phyloP scores from a whole-genome alignment of 2,797 vertebrate species.

The Eulemur rubriventer region DNA sequence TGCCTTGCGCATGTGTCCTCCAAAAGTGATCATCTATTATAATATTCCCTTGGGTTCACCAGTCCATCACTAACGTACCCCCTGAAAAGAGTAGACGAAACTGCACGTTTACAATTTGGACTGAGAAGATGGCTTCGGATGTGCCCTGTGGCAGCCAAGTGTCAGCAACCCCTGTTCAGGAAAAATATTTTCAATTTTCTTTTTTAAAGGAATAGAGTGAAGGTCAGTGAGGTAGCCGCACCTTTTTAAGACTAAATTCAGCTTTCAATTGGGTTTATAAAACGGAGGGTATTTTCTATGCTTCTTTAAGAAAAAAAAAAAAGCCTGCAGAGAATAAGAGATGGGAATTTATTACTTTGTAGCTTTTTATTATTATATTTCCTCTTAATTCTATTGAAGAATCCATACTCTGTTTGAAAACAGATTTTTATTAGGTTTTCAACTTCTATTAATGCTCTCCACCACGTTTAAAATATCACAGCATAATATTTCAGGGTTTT shows the following conservation, averaged over 20 bases:
- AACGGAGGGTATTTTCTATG: not conserved
- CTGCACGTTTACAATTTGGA: not conserved
- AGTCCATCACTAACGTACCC: not conserved
- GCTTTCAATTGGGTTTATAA: conserved; percentile 2
- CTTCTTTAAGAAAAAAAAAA: not conserved
- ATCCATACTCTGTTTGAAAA: conserved; percentile 45
- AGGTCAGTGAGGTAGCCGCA: not conserved
- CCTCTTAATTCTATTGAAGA: conserved; percentile 68
- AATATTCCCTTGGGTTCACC: not conserved
- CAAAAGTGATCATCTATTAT: not conserved
- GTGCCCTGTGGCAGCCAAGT: not conserved
- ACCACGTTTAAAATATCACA: conserved; percentile 34
- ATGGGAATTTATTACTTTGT: conserved; percentile 64
- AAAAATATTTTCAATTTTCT: conserved; percentile 22
- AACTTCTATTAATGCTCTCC: not conserved
- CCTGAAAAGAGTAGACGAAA: not conserved
- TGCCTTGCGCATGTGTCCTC: not conserved
- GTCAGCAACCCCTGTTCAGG: not conserved
- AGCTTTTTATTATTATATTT: conserved; percentile 46
- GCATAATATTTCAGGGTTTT: not conserved
- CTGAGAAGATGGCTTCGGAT: not conserved
- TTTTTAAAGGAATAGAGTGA: conserved; percentile 51
- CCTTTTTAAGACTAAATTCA: conserved; percentile 39
- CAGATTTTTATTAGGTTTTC: conserved; percentile 54
- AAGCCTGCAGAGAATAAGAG: not conserved